Conservation (phyloP, 2,888 invertebrate species). For the Sarcophaga rosellei region DNA sequence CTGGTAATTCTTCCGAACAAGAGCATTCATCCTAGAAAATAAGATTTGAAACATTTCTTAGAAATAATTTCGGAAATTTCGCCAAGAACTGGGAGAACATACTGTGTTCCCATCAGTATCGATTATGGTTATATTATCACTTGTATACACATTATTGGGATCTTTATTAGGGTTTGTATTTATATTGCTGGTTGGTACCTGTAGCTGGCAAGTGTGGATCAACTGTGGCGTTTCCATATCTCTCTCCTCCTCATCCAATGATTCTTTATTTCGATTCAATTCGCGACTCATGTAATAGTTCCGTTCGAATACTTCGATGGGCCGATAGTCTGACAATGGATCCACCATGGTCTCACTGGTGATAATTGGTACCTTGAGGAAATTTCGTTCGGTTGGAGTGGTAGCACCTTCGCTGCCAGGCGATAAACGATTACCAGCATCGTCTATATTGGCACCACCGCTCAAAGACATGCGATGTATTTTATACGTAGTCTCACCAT, state of each 20-base stretch:
- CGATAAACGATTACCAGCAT: slow-evolving; percentile 75
- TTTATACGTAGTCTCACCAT: slow-evolving; percentile 73
- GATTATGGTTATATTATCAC: slow-evolving; percentile 86
- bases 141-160: slow-evolving; percentile 77
- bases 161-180: slow-evolving; percentile 73
- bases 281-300: slow-evolving; percentile 78
- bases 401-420: slow-evolving; percentile 71
- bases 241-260: slow-evolving; percentile 67
- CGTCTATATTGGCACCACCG: slow-evolving; percentile 78
- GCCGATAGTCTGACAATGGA: slow-evolving; percentile 78
- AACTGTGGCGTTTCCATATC: slow-evolving; percentile 60
- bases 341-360: slow-evolving; percentile 77
- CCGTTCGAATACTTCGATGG: slow-evolving; percentile 80
- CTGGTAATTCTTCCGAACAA: slow-evolving; percentile 78
- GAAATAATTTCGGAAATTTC: not conserved
- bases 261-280: slow-evolving; percentile 73
- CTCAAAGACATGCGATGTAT: slow-evolving; percentile 76
- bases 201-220: slow-evolving; percentile 76
- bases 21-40: slow-evolving; percentile 78
- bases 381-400: slow-evolving; percentile 75
- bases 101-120: slow-evolving; percentile 83
- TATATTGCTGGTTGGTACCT: slow-evolving; percentile 76
- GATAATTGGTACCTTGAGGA: slow-evolving; percentile 77
- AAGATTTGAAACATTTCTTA: not conserved
- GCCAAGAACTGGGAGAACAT: slow-evolving; percentile 68